Evolutionary conservation across 2,113 vertebrate genomes (phyloP).

Genomic region (Narcine bancroftii): DNA sequence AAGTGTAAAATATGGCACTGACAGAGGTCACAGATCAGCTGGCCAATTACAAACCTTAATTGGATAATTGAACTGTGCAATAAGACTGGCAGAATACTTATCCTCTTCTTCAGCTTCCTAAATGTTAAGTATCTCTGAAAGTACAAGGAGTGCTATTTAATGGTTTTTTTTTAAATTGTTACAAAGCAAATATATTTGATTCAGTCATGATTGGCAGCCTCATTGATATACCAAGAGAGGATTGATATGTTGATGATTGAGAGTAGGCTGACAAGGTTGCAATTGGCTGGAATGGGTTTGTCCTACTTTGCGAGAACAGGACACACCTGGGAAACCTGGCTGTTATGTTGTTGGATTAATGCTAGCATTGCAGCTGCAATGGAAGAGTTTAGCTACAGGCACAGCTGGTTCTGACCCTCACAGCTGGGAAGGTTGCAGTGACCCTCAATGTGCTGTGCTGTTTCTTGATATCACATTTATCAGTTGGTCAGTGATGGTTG

Average conservation of each 20-base stretch:
- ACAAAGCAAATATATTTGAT: neutral
- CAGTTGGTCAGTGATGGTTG: too few species aligned
- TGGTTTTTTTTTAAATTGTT: neutral
- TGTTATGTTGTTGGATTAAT: too few species aligned
- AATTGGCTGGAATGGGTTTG: too few species aligned
- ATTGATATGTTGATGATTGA: neutral
- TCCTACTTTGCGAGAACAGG: too few species aligned
- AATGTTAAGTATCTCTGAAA: conserved; percentile 13
- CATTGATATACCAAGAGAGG: neutral
- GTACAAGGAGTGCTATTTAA: conserved; percentile 8
- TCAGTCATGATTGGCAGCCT: neutral
- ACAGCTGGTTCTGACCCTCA: too few species aligned
- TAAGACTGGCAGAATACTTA: neutral
- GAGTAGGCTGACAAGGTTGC: too few species aligned
- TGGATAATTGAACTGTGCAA: neutral
- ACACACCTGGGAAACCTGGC: too few species aligned
- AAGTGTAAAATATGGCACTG: conserved; percentile 2
- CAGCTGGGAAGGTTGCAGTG: too few species aligned
- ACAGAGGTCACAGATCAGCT: neutral
- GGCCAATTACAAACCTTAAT: neutral
- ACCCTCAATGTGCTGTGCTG: too few species aligned
- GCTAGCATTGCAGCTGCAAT: too few species aligned
- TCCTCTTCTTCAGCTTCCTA: neutral
- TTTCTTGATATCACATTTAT: too few species aligned
- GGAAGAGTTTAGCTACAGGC: too few species aligned